Evolutionary conservation across 2,888 invertebrate species (phyloP).

Genomic region (Callosobruchus maculatus): DNA sequence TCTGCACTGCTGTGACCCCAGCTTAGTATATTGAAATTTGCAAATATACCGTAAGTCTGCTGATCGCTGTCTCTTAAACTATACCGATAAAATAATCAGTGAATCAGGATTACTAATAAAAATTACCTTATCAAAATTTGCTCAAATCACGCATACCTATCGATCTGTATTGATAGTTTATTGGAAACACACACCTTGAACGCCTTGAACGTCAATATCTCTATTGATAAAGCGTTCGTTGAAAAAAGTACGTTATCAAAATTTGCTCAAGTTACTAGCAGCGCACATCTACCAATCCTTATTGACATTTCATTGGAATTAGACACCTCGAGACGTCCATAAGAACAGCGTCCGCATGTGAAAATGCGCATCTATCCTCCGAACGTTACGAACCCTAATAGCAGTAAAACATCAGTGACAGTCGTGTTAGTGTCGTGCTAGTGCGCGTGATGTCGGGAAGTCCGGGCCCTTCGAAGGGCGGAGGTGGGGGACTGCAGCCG

Average conservation of each 20-base stretch:
- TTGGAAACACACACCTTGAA: no score
- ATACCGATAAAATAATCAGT: no score
- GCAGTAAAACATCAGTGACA: background rate
- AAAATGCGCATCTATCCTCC: background rate
- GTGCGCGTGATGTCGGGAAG: slow-evolving; percentile 18
- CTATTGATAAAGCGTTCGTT: background rate
- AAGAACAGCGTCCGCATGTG: background rate
- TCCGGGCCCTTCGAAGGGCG: slow-evolving; percentile 32
- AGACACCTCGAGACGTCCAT: background rate
- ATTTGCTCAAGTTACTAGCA: background rate
- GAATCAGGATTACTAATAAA: no score
- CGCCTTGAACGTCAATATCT: background rate
- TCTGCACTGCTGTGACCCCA: no score
- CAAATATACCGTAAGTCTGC: no score
- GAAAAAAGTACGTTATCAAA: background rate
- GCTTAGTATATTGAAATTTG: no score
- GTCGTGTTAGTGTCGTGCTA: background rate
- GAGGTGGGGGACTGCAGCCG: slow-evolving; percentile 26
- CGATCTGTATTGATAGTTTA: no score
- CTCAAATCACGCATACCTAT: no score
- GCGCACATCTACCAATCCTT: background rate
- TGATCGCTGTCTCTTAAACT: no score
- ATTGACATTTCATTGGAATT: background rate
- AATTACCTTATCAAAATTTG: no score
- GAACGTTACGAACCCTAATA: background rate